phyloP scores from a whole-genome alignment of 1,140 invertebrate species.

The Planococcus citri region DNA sequence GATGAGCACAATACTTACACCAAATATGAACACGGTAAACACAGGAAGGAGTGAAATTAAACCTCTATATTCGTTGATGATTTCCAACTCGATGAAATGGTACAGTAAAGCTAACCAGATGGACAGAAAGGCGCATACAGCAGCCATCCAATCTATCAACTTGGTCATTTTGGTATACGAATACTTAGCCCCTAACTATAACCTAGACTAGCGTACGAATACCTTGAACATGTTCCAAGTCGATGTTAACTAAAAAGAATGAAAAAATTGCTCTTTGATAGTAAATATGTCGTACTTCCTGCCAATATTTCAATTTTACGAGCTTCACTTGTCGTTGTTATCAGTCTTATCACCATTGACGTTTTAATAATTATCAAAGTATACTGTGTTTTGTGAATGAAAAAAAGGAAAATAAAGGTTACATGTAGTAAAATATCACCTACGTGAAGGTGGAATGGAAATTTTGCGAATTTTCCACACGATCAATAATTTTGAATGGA shows the following conservation, averaged over 20 bases:
- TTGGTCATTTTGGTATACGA: not conserved
- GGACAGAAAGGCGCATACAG: not conserved
- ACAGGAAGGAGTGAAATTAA: not conserved
- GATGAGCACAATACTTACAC: no score
- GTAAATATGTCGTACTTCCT: conserved; percentile 1
- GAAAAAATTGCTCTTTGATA: not conserved
- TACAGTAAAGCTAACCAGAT: not conserved
- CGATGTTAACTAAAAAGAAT: not conserved
- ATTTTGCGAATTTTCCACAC: no score
- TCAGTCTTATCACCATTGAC: conserved; percentile 1
- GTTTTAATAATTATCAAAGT: not conserved
- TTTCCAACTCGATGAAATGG: conserved; percentile 1
- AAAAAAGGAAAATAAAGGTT: no score
- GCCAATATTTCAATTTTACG: not conserved
- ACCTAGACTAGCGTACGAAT: not conserved
- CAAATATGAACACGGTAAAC: not conserved
- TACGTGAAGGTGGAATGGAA: no score
- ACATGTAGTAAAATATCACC: no score
- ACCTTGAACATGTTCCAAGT: not conserved
- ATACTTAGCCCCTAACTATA: not conserved
- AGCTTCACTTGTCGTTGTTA: not conserved
- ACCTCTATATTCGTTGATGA: not conserved
- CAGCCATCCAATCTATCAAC: not conserved
- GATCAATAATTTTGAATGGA: no score
- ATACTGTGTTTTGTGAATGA: no score